Base-by-base conservation (phyloP, 2,797 vertebrate genomes). In the Lacerta agilis region DNA sequence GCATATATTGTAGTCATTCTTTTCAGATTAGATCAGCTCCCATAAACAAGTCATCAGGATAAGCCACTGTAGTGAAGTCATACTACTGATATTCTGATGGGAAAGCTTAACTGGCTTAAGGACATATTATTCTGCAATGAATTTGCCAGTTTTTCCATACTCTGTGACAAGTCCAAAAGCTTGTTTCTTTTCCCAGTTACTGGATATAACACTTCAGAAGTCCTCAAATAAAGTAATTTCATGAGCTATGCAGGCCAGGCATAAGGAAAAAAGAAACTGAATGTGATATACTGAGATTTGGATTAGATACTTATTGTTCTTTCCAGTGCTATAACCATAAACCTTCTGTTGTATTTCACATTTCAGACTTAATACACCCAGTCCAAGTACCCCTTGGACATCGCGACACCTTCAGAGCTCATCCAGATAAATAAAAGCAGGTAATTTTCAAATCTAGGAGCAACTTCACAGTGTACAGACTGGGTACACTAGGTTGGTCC, bases 21-120 rank as follows among this genome's bases (percentile, higher is more conserved):
- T 97, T 94, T 94, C 94, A 94, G 96, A 95, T 97, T 97, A 97
- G 96, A 95, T 97, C 97, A 97, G 95, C 93, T 95, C 94, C 95
- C 95, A 95, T 64, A 66, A 94, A 95, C 94, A 95, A 97, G 95
- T 93, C 96, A 96, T 94, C 93, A 94, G 93, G 90, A 94, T 94
- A 96, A 95, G 95, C 93, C 7, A 0, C 92, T 90, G 83, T 72
- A 95, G 91, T 97, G 97, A 97, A 96, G 95, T 97, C 97, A 97
- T 97, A 89, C 79, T 89, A 96, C 88, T 96, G 95, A 95, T 95
- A 97, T 81, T 91, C 86, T 2, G 93, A 95, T 93, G 94, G 94
- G 95, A 97, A 97, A 95, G 93, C 93, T 94, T 81, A 94, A 95
- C 93, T 78, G 66, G 79, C 94, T 95, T 96, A 90, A 92, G 95